These are phyloP conservation scores for Mionectes macconnelli DNA, from an alignment of 2,113 vertebrate species.

Conservation along the genomic window DNA sequence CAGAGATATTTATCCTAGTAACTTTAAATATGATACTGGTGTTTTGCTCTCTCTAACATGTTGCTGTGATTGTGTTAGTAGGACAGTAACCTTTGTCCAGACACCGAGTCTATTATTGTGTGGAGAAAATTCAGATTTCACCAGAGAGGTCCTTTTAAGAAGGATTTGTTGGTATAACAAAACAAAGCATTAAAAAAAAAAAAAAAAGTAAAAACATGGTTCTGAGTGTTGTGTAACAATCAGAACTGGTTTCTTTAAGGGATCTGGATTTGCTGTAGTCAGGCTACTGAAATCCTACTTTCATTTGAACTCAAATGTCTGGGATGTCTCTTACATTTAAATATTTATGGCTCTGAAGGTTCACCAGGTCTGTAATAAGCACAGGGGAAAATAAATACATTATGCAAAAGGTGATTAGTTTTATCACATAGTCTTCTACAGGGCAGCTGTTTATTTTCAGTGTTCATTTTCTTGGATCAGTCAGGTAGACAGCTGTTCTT, in stretches of 20 bases:
- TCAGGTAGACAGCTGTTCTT: slow-evolving; percentile 67
- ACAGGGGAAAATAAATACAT: slow-evolving; percentile 65
- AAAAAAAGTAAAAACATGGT: background rate
- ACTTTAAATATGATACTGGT: background rate
- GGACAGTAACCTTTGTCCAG: background rate
- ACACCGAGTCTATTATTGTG: background rate
- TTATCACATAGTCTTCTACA: slow-evolving; percentile 48
- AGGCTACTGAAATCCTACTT: background rate
- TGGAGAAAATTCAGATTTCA: background rate
- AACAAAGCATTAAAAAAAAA: background rate
- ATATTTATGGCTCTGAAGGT: slow-evolving; percentile 61
- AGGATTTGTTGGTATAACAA: background rate
- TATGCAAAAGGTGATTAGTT: slow-evolving; percentile 63
- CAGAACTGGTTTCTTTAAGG: background rate
- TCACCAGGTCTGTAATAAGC: slow-evolving; percentile 60
- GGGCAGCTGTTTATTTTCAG: slow-evolving; percentile 67
- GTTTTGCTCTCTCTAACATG: background rate
- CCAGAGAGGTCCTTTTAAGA: background rate
- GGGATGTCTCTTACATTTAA: slow-evolving; percentile 38
- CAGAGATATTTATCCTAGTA: background rate
- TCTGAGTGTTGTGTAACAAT: background rate
- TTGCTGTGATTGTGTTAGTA: background rate
- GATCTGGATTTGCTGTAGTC: background rate
- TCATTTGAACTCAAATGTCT: background rate
- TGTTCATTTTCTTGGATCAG: slow-evolving; percentile 62